These are phyloP conservation scores for Poeciliopsis prolifica DNA, from an alignment of 2,113 vertebrate species.

Conservation along the genomic window DNA sequence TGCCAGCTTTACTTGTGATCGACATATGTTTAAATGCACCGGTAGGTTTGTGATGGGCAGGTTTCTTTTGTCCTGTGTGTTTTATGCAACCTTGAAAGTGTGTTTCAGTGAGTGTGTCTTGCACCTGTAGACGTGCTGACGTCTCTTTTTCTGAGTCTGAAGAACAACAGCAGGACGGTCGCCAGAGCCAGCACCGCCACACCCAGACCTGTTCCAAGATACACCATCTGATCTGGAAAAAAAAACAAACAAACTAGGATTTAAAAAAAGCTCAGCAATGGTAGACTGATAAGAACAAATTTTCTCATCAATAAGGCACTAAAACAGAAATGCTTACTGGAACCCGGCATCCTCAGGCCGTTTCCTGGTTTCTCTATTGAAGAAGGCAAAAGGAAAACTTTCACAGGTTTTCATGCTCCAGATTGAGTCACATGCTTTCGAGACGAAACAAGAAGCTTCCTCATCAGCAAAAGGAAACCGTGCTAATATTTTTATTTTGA, in stretches of 20 bases:
- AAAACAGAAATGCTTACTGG: background rate
- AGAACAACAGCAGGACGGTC: slow-evolving; percentile 33
- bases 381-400: background rate
- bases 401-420: background rate
- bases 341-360: too few species aligned
- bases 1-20: too few species aligned
- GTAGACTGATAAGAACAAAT: background rate
- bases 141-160: slow-evolving; percentile 39
- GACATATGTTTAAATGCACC: too few species aligned
- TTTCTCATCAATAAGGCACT: background rate
- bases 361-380: background rate
- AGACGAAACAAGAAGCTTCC: background rate
- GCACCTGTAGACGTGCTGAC: slow-evolving; percentile 22
- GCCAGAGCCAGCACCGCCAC: slow-evolving; percentile 27
- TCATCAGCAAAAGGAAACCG: background rate
- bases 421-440: background rate
- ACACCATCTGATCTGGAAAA: slow-evolving; percentile 49
- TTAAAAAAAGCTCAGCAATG: background rate
- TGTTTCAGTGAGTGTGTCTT: background rate
- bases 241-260: background rate
- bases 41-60: too few species aligned
- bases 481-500: background rate
- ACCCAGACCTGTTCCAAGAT: slow-evolving; percentile 35
- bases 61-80: background rate
- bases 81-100: background rate